Evolutionary conservation across 1,140 invertebrate genomes (phyloP).

Genomic region (Pseudomyrmex flavicornis): DNA sequence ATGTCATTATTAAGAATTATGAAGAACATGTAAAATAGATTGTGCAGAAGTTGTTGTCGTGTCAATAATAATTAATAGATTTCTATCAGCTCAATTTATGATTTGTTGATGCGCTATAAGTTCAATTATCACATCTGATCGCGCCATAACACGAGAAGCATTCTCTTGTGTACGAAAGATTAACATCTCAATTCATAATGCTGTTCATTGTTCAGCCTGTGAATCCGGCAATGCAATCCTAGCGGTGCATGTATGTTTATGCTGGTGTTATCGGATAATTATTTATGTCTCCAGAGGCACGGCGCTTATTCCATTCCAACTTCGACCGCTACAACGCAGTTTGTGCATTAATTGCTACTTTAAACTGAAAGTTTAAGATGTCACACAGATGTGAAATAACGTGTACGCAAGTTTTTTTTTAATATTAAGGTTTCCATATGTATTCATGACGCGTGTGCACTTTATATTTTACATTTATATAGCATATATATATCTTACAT

Average conservation of each 20-base stretch:
- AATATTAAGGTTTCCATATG: neutral
- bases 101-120: neutral
- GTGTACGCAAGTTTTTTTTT: too few species aligned
- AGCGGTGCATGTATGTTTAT: constrained; percentile 23
- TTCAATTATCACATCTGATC: constrained; percentile 1
- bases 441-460: too few species aligned
- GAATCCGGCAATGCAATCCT: constrained; percentile 15
- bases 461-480: too few species aligned
- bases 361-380: too few species aligned
- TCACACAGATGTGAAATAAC: too few species aligned
- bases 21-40: too few species aligned
- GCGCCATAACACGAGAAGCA: neutral
- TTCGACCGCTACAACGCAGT: constrained; percentile 57
- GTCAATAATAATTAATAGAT: too few species aligned
- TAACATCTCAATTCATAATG: constrained; percentile 26
- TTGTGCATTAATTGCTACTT: constrained; percentile 67
- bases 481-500: neutral
- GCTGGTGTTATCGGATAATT: constrained; percentile 63
- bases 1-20: constrained; percentile 5
- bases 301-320: constrained; percentile 36
- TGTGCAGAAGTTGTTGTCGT: too few species aligned
- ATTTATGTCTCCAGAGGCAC: constrained; percentile 64
- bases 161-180: constrained; percentile 20
- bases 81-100: neutral
- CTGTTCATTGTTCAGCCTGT: neutral